phyloP scores from a whole-genome alignment of 1,140 invertebrate species.

The Psilanteris sp. region DNA sequence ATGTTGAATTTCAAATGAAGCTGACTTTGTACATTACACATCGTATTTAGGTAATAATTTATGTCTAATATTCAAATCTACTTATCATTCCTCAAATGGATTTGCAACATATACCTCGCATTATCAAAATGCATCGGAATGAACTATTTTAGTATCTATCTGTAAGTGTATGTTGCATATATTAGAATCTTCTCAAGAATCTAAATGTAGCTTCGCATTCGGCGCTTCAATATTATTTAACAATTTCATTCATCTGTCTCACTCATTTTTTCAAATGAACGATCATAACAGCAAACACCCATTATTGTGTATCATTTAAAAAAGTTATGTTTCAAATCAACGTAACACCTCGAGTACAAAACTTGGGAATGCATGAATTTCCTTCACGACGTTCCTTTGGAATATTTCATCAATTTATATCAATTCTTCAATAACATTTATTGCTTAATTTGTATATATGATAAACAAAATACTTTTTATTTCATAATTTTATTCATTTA shows the following conservation, averaged over 20 bases:
- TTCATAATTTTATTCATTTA: too few relatives aligned
- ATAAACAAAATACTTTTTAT: too few relatives aligned
- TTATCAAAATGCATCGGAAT: constrained; percentile 39
- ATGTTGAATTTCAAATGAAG: constrained; percentile 44
- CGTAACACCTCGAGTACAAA: constrained; percentile 22
- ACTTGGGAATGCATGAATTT: constrained; percentile 25
- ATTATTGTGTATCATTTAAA: neutral
- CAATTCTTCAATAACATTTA: too few relatives aligned
- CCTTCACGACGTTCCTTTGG: constrained; percentile 24
- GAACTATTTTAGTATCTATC: constrained; percentile 38
- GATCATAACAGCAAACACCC: neutral
- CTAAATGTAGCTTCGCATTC: too few relatives aligned
- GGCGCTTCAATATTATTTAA: constrained; percentile 27
- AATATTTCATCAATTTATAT: too few relatives aligned
- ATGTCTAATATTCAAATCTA: constrained; percentile 42
- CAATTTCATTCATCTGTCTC: constrained; percentile 3
- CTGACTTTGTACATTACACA: constrained; percentile 54
- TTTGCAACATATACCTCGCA: constrained; percentile 35
- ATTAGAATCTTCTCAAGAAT: too few relatives aligned
- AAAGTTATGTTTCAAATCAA: constrained; percentile 27
- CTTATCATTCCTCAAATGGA: constrained; percentile 34
- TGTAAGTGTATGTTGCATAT: too few relatives aligned
- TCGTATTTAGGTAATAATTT: constrained; percentile 39
- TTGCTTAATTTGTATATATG: too few relatives aligned
- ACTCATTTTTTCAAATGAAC: neutral